Base-by-base conservation (phyloP, 2,113 vertebrate species). In the Periophthalmus modestus region DNA sequence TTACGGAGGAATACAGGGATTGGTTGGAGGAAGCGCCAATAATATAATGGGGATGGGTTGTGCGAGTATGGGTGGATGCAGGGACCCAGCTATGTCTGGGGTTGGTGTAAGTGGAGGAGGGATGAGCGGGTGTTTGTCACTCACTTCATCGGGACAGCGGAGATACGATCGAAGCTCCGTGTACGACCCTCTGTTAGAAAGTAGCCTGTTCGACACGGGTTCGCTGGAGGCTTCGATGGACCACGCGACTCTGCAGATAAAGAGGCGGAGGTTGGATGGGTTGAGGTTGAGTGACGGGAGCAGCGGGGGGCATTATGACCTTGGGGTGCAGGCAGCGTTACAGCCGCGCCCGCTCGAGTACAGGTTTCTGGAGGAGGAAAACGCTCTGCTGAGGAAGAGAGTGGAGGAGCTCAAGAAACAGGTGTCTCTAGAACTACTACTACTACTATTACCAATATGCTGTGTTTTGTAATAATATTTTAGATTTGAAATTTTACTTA, bases 371-470 rank as follows among this genome's bases (percentile, higher is more conserved):
- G 97, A 99, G 76, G 98, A 99, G 82, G 98, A 99, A 87, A 99
- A 99, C 78, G 74, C 89, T 19, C 86, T 98, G 87, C 94, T 99
- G 80, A 92, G 98, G 70, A 98, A 96, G 33, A 95, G 97, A 3
- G 95, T 99, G 48, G 97, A 99, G 79, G 97, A 99, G 72, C 89
- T 99, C 12, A 98, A 98, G 90, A 99, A 99, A 76, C 94, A 95
- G 94, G 94, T 94, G 43, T 82, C 79, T 76, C 23, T 74, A 43
- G 39, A 43, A 43, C n/a, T n/a, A 43, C n/a, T n/a, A n/a, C n/a
- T n/a, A n/a, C n/a, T n/a, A n/a, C n/a, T n/a, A n/a, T n/a, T 10
- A 9, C 28, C 28, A 10, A 43, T 43, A 9, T 43, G 6, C 9
- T 43, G 39, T 43, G 7, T 43, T 39, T 4, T 7, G 7, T 39